Conservation (phyloP, 2,888 invertebrate species). For the Colostygia pectinataria region DNA sequence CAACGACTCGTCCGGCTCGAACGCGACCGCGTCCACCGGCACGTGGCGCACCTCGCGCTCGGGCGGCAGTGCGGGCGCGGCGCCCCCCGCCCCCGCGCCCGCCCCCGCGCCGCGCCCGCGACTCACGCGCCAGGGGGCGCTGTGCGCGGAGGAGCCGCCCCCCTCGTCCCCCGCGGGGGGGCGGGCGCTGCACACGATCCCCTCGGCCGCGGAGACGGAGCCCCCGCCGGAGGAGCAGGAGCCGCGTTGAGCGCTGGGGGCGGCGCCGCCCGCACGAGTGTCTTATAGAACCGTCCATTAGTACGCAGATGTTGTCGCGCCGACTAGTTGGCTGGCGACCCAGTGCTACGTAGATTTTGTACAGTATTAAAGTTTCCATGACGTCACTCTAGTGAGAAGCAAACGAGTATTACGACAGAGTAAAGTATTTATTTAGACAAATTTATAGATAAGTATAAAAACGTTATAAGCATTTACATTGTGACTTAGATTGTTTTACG, state of each 20-base stretch:
- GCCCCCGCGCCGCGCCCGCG: conserved; percentile 91
- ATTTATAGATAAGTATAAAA: conserved; percentile 36
- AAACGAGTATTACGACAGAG: conserved; percentile 48
- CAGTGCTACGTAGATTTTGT: conserved; percentile 44
- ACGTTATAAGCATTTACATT: conserved; percentile 29
- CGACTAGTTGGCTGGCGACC: too few species aligned
- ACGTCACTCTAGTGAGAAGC: conserved; percentile 26
- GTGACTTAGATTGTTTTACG: conserved; percentile 5
- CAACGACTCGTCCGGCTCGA: conserved; percentile 95
- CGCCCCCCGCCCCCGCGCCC: conserved; percentile 85
- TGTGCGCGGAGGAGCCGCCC: conserved; percentile 88
- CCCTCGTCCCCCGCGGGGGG: conserved; percentile 48
- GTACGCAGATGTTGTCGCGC: conserved; percentile 10
- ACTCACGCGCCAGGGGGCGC: conserved; percentile 90
- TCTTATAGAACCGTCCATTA: conserved; percentile 55
- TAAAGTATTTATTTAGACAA: conserved; percentile 54
- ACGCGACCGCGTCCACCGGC: conserved; percentile 94
- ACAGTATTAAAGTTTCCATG: conserved; percentile 54
- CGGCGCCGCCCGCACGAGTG: conserved; percentile 31
- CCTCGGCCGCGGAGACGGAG: conserved; percentile 69
- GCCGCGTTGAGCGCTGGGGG: conserved; percentile 37
- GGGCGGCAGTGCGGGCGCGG: conserved; percentile 89
- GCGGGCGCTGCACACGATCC: conserved; percentile 66
- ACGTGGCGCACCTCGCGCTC: conserved; percentile 95
- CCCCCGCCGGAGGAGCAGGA: conserved; percentile 55